phyloP scores from a whole-genome alignment of 1,140 invertebrate species.

The Odontomachus brunneus region DNA sequence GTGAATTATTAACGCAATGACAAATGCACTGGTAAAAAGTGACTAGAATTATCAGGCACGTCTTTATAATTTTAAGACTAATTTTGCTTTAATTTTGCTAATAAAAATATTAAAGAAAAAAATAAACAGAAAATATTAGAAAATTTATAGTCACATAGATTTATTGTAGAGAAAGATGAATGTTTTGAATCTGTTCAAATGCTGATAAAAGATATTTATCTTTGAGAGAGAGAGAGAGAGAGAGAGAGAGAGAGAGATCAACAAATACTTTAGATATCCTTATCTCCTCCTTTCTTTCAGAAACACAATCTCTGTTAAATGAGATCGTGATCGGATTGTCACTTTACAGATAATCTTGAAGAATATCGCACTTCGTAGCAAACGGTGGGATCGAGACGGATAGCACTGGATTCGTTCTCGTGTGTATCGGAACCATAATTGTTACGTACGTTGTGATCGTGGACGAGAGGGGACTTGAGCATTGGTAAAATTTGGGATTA shows the following conservation, averaged over 20 bases:
- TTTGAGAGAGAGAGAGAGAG: too few species aligned
- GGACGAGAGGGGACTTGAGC: not conserved
- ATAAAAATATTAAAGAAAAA: not conserved
- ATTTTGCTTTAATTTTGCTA: not conserved
- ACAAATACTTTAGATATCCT: too few species aligned
- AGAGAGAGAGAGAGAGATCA: too few species aligned
- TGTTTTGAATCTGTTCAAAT: too few species aligned
- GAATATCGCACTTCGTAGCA: not conserved
- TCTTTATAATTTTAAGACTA: too few species aligned
- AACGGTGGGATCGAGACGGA: not conserved
- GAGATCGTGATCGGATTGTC: not conserved
- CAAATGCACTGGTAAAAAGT: too few species aligned
- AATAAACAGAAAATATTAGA: too few species aligned
- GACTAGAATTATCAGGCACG: too few species aligned
- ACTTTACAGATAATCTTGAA: not conserved
- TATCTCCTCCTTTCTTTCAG: too few species aligned
- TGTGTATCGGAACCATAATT: not conserved
- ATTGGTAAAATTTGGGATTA: conserved; percentile 20
- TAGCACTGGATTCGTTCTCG: not conserved
- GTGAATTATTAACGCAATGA: too few species aligned
- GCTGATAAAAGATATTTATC: not conserved
- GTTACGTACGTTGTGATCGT: not conserved
- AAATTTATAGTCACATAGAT: too few species aligned
- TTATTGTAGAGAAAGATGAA: too few species aligned
- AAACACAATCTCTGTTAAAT: not conserved